Percentiles rank a stretch among this genome's conserved stretches.
Evolutionary conservation across 2,888 invertebrate genomes (phyloP).

Genomic region (Zaprionus lineosus): DNA sequence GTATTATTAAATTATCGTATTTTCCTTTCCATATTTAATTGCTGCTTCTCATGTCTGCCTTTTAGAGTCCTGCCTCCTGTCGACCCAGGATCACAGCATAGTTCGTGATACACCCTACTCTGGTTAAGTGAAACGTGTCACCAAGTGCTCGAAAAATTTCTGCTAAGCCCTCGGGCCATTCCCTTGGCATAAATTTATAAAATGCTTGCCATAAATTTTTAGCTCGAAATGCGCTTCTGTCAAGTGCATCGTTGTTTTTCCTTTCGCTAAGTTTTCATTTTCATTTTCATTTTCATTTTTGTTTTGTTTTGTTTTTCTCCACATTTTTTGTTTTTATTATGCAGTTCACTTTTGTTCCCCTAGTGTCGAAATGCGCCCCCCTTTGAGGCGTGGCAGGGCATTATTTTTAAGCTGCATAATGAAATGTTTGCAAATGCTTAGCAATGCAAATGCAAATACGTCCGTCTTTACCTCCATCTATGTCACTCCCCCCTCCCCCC

Average conservation of each 20-base stretch:
- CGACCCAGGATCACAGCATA: too few relatives aligned
- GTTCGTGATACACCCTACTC: too few relatives aligned
- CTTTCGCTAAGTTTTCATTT: neutral
- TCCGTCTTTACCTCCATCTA: too few relatives aligned
- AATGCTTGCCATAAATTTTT: constrained; percentile 47
- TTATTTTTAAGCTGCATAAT: constrained; percentile 64
- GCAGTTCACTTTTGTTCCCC: constrained; percentile 25
- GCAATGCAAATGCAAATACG: constrained; percentile 60
- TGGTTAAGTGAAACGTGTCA: neutral
- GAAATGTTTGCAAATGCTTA: constrained; percentile 69
- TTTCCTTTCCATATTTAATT: too few relatives aligned
- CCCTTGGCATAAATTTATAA: constrained; percentile 46
- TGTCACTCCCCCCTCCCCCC: too few relatives aligned
- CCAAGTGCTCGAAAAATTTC: constrained; percentile 12
- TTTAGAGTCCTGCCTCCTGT: too few relatives aligned
- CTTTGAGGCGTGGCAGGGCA: constrained; percentile 30
- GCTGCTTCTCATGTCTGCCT: too few relatives aligned
- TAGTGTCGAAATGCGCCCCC: constrained; percentile 12
- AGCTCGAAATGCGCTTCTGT: constrained; percentile 42
- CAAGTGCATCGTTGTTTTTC: constrained; percentile 27
- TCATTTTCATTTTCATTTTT: constrained; percentile 4
- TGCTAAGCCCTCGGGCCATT: constrained; percentile 3
- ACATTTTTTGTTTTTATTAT: constrained; percentile 6
- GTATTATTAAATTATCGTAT: too few relatives aligned
- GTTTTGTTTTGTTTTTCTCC: neutral